Percentiles rank a stretch among this genome's conserved stretches.
Evolutionary conservation across 2,888 invertebrate genomes (phyloP).

Genomic region (Trichogramma evanescens): DNA sequence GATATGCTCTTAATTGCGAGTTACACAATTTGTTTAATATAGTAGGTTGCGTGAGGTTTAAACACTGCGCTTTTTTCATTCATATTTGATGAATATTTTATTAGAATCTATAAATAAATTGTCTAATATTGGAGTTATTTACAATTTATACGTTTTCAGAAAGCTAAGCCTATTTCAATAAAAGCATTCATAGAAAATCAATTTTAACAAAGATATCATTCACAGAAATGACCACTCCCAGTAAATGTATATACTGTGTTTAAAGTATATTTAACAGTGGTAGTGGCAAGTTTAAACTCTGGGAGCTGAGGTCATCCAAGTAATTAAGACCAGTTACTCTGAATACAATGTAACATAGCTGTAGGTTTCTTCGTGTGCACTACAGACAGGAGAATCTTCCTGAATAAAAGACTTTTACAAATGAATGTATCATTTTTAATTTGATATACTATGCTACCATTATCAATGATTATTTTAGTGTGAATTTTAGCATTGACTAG

Average conservation of each 20-base stretch:
- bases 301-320: conserved; percentile 44
- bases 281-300: conserved; percentile 40
- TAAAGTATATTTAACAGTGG: conserved; percentile 31
- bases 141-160: no score
- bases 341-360: conserved; percentile 29
- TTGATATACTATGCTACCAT: conserved; percentile 6
- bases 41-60: no score
- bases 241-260: conserved; percentile 22
- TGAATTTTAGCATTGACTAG: not conserved
- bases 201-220: conserved; percentile 5
- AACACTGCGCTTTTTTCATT: no score
- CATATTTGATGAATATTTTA: no score
- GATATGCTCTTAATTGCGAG: no score
- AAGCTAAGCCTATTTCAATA: no score
- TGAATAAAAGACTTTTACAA: conserved; percentile 20
- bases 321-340: conserved; percentile 45
- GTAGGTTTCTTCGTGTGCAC: conserved; percentile 6
- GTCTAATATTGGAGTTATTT: no score
- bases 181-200: not conserved
- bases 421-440: conserved; percentile 22
- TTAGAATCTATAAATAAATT: no score
- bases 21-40: no score
- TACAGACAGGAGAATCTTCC: conserved; percentile 12
- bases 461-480: not conserved
- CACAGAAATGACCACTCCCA: conserved; percentile 28